Percentiles rank a stretch among this genome's conserved stretches.
Evolutionary conservation across 1,140 invertebrate species (phyloP).

Genomic region (Acromyrmex charruanus): DNA sequence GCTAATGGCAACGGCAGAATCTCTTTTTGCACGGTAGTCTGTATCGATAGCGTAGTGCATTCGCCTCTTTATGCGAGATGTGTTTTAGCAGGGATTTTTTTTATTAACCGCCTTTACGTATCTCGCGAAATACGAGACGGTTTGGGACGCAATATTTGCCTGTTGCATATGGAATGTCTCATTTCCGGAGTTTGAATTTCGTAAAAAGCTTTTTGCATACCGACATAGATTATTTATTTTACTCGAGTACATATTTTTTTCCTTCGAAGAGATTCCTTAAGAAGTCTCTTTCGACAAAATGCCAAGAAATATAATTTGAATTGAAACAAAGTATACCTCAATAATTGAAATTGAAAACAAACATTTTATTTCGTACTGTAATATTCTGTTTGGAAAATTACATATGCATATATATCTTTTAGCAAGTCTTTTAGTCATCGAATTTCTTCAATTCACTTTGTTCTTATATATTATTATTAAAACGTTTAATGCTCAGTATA

Average conservation of each 20-base stretch:
- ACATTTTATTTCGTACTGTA: background rate
- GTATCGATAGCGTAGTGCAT: constrained; percentile 56
- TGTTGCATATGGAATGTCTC: constrained; percentile 32
- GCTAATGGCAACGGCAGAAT: constrained; percentile 51
- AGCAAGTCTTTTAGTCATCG: background rate
- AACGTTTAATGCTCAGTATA: background rate
- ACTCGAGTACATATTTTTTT: background rate
- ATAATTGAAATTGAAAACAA: constrained; percentile 16
- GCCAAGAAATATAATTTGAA: background rate
- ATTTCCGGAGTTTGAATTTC: constrained; percentile 18
- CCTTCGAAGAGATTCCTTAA: background rate
- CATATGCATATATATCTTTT: background rate
- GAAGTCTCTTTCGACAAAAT: background rate
- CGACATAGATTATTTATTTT: background rate
- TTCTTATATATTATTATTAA: background rate
- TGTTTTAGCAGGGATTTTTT: constrained; percentile 34
- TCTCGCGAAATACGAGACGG: constrained; percentile 21
- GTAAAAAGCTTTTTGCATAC: background rate
- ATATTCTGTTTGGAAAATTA: background rate
- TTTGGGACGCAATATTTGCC: background rate
- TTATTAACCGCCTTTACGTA: constrained; percentile 31
- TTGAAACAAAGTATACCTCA: background rate
- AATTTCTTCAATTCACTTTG: background rate
- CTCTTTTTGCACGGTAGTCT: constrained; percentile 55
- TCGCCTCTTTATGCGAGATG: constrained; percentile 39